phyloP scores from a whole-genome alignment of 2,113 vertebrate species.

The Ursus arctos region DNA sequence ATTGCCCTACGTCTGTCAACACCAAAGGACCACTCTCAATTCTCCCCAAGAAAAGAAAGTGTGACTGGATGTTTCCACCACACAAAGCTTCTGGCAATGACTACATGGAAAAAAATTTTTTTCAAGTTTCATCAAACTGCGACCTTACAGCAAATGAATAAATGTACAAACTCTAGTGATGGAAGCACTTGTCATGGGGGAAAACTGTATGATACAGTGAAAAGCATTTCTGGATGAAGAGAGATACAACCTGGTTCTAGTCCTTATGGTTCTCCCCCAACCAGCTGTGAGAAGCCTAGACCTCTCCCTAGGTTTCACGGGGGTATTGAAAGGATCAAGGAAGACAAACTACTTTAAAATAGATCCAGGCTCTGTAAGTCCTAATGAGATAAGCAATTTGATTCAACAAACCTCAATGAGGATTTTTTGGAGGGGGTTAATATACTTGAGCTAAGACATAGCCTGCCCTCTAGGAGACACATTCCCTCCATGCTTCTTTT shows the following conservation, averaged over 20 bases:
- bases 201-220: not conserved
- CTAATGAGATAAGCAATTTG: not conserved
- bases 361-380: not conserved
- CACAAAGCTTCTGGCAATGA: not conserved
- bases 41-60: not conserved
- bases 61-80: not conserved
- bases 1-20: not conserved
- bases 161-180: not conserved
- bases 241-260: not conserved
- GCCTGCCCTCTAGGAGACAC: not conserved
- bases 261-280: not conserved
- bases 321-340: not conserved
- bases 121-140: not conserved
- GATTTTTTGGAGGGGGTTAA: not conserved
- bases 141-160: not conserved
- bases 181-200: not conserved
- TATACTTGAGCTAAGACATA: not conserved
- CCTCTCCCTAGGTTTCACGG: not conserved
- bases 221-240: not conserved
- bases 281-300: not conserved
- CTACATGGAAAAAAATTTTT: not conserved
- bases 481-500: not conserved
- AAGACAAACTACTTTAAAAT: not conserved
- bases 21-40: not conserved
- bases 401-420: not conserved